Percentiles rank a stretch among this genome's conserved stretches.
Conservation (phyloP, 2,113 vertebrate species). For the Urocolius indicus region DNA sequence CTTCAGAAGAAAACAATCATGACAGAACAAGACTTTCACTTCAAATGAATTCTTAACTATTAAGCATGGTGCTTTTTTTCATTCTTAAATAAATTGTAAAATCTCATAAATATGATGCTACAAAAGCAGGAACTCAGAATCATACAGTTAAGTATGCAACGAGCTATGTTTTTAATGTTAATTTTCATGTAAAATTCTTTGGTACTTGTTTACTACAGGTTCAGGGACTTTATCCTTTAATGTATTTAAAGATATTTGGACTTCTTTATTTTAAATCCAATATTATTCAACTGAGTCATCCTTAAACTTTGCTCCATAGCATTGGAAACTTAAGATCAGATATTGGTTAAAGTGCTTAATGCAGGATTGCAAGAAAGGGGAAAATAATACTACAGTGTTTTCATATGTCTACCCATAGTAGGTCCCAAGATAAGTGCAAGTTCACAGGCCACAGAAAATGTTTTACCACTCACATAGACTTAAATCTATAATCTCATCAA, state of each 20-base stretch:
- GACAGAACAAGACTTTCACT: background rate
- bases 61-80: background rate
- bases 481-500: background rate
- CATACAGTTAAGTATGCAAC: background rate
- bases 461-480: background rate
- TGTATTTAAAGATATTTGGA: background rate
- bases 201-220: background rate
- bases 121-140: background rate
- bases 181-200: background rate
- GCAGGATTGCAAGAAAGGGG: background rate
- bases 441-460: background rate
- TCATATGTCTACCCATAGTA: background rate
- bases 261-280: background rate
- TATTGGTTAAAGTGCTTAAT: background rate
- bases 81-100: background rate
- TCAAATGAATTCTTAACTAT: background rate
- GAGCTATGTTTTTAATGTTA: background rate
- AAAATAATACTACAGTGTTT: background rate
- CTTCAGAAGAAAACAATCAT: background rate
- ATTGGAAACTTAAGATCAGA: background rate
- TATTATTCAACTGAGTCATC: background rate
- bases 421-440: background rate
- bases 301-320: background rate
- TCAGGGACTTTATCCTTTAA: background rate
- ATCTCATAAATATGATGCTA: background rate